Evolutionary conservation across 1,140 invertebrate genomes (phyloP).

Genomic region (Xylocopa sonorina): DNA sequence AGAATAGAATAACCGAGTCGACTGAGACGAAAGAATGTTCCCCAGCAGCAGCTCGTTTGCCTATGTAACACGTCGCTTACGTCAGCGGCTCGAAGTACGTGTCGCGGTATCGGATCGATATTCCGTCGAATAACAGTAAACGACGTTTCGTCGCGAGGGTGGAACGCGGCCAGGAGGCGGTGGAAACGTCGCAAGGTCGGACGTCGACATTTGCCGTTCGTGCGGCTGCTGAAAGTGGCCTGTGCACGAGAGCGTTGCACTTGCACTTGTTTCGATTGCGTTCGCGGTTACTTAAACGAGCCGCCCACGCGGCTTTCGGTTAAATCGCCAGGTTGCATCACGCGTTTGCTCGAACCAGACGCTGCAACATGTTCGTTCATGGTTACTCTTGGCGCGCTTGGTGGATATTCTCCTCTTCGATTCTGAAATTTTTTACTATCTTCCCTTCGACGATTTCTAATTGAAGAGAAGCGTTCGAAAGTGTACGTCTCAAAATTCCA

Average conservation of each 20-base stretch:
- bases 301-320: not conserved
- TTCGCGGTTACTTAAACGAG: constrained; percentile 15
- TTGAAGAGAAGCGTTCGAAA: no score
- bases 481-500: no score
- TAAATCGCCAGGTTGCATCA: no score
- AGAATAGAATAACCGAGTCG: no score
- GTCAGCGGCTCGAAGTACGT: not conserved
- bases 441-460: no score
- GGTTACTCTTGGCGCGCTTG: no score
- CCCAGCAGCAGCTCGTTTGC: no score
- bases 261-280: constrained; percentile 24
- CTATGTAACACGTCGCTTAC: not conserved
- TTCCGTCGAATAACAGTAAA: constrained; percentile 25
- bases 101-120: constrained; percentile 25
- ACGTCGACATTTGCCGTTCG: constrained; percentile 53
- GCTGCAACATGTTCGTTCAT: no score
- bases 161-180: constrained; percentile 17
- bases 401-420: no score
- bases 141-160: constrained; percentile 10
- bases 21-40: no score
- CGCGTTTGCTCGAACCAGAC: no score
- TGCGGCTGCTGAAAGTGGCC: constrained; percentile 30
- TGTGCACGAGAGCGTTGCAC: constrained; percentile 5
- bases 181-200: constrained; percentile 66
- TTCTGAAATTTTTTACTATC: no score